phyloP scores from a whole-genome alignment of 2,797 vertebrate species.

The Etheostoma perlongum region DNA sequence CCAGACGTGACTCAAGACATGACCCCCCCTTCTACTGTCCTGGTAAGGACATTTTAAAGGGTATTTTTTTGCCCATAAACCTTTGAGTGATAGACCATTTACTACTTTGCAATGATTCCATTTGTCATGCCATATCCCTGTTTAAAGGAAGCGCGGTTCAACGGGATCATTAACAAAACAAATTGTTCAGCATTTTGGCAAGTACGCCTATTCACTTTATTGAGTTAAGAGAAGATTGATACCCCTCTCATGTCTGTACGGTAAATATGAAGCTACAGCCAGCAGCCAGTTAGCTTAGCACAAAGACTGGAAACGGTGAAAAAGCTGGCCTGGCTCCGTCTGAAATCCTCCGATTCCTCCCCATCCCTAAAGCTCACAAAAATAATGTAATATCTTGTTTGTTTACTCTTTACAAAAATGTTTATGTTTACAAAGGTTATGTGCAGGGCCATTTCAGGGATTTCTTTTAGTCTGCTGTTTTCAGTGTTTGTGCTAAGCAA shows the following conservation, averaged over 20 bases:
- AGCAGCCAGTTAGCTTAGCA: not conserved
- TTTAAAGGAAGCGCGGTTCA: not conserved
- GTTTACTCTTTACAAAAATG: not conserved
- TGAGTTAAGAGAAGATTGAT: not conserved
- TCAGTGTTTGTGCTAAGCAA: not conserved
- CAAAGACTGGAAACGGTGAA: not conserved
- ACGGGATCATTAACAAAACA: not conserved
- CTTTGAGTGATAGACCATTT: not conserved
- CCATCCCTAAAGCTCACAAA: not conserved
- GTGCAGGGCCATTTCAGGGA: not conserved
- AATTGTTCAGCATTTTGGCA: not conserved
- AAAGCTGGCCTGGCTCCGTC: not conserved
- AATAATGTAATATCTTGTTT: not conserved
- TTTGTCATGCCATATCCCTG: not conserved
- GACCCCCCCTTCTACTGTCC: slow-evolving; percentile 78
- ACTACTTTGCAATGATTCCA: not conserved
- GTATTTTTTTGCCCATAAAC: not conserved
- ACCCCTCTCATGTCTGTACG: not conserved
- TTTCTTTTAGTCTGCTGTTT: not conserved
- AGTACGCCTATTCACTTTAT: not conserved
- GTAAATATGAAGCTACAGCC: not conserved
- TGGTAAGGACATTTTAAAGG: slow-evolving; percentile 61
- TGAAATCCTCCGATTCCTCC: not conserved
- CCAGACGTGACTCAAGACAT: slow-evolving; percentile 71
- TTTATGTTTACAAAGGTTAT: not conserved